Evolutionary conservation across 2,797 vertebrate genomes (phyloP).

Genomic region (Sphenodon punctatus): DNA sequence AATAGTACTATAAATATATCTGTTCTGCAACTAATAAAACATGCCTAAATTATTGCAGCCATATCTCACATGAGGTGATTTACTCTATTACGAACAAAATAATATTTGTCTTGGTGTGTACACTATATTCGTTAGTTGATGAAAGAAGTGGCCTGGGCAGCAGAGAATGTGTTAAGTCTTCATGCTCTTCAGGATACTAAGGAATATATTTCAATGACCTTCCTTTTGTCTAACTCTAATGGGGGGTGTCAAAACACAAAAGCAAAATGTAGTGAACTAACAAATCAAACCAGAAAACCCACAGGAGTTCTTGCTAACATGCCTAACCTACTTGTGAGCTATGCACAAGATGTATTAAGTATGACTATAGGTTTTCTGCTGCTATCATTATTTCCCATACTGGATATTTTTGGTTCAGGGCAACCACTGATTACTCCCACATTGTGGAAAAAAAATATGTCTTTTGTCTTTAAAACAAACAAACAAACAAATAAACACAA

Average conservation of each 20-base stretch:
- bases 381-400: background rate
- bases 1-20: constrained; percentile 55
- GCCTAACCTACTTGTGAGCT: background rate
- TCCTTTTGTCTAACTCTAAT: background rate
- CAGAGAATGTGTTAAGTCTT: constrained; percentile 26
- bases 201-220: background rate
- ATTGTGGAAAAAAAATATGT: background rate
- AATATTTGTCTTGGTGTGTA: background rate
- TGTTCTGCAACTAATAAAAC: constrained; percentile 36
- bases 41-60: constrained; percentile 26
- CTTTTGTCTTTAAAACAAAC: too few species aligned
- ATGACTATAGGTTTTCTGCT: background rate
- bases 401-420: background rate
- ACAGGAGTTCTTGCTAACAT: background rate
- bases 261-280: background rate
- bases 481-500: too few species aligned
- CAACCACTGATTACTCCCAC: background rate
- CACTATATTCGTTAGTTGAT: too few species aligned
- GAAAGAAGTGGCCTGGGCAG: constrained; percentile 1
- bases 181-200: background rate
- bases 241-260: background rate
- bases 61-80: constrained; percentile 14
- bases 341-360: background rate
- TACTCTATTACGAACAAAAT: constrained; percentile 16
- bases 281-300: background rate